Evolutionary conservation across 2,797 vertebrate genomes (phyloP).

Genomic region (Lemur catta): DNA sequence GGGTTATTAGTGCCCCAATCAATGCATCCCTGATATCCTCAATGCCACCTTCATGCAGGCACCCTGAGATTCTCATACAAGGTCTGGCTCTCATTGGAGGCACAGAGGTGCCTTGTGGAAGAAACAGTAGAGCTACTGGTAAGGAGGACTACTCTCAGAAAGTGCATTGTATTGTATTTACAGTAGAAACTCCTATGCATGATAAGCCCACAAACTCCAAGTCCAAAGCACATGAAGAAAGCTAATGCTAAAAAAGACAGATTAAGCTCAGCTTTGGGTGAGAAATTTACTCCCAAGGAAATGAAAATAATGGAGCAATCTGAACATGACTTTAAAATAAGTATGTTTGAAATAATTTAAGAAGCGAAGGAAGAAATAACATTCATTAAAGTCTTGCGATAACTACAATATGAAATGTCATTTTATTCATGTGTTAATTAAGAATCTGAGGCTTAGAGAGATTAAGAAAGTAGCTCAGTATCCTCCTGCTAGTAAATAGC

Average conservation of each 20-base stretch:
- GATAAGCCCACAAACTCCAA: background rate
- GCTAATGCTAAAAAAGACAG: background rate
- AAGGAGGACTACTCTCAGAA: background rate
- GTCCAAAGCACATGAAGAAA: background rate
- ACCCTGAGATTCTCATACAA: background rate
- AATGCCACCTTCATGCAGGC: background rate
- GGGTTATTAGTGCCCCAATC: background rate
- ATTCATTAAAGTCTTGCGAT: background rate
- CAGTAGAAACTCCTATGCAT: background rate
- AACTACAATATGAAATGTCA: background rate
- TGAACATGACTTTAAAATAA: background rate
- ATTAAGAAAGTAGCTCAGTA: background rate
- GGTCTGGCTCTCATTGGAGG: background rate
- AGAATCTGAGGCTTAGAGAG: background rate
- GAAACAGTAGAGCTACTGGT: background rate
- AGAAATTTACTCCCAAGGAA: background rate
- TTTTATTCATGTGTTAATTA: conserved; percentile 35
- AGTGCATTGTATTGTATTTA: background rate
- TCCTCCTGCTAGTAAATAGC: background rate
- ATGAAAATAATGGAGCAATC: background rate
- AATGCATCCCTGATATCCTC: background rate
- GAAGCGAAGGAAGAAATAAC: background rate
- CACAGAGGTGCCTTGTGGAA: background rate
- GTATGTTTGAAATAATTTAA: background rate
- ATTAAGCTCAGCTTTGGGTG: background rate